Conservation (phyloP, 2,888 invertebrate genomes). For the Tetragonisca angustula region DNA sequence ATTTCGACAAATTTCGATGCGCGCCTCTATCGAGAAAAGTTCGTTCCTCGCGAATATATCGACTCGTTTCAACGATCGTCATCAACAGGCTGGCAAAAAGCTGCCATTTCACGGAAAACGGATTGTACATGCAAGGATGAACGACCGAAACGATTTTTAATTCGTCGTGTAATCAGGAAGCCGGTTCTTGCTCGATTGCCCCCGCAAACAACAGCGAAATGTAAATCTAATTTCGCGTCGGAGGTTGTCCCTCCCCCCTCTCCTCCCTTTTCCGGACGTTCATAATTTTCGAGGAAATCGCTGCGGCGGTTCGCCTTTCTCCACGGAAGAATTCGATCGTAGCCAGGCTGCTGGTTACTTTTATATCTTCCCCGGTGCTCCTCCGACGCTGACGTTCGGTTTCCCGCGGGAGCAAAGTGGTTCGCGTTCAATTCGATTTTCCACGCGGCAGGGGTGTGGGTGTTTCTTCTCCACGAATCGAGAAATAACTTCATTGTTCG, state of each 20-base stretch:
- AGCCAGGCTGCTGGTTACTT: neutral
- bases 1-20: neutral
- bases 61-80: conserved; percentile 3
- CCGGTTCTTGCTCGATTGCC: neutral
- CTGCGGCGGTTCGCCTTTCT: neutral
- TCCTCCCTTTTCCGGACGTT: neutral
- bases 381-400: neutral
- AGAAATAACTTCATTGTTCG: conserved; percentile 22
- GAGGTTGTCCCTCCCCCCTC: neutral
- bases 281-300: neutral
- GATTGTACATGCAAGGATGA: neutral
- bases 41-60: conserved; percentile 20
- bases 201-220: neutral
- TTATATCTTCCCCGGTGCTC: neutral
- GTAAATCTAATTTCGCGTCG: conserved; percentile 12
- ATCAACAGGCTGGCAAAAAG: conserved; percentile 19
- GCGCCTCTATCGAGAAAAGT: too few species aligned
- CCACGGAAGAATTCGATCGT: neutral
- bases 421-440: neutral
- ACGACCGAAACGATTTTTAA: neutral
- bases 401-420: neutral
- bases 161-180: neutral
- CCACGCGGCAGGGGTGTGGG: neutral
- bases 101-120: neutral
- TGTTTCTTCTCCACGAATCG: conserved; percentile 6